A percentile compares a stretch with the other conserved stretches of the same genome.
Conservation (phyloP, 2,113 vertebrate genomes). For the Capreolus pygargus region DNA sequence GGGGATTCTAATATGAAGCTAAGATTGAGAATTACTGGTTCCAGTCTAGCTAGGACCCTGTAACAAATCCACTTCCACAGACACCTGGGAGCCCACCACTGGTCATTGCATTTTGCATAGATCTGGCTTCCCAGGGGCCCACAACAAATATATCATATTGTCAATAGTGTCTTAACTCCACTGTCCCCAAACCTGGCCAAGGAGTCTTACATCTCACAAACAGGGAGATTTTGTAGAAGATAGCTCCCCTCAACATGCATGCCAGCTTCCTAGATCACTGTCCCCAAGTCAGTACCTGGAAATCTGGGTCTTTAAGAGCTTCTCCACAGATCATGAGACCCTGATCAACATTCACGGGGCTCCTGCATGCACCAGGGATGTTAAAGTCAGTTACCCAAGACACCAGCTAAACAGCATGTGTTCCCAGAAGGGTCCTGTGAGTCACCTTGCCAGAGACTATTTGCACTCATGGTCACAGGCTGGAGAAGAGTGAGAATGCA, state of each 20-base stretch:
- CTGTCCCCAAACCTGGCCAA: not conserved
- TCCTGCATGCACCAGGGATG: not conserved
- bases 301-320: not conserved
- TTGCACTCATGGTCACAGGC: not conserved
- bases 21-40: rapidly evolving
- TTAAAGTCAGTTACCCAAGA: not conserved
- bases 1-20: not conserved
- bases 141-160: rapidly evolving
- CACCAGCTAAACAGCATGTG: rapidly evolving
- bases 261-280: too few species aligned
- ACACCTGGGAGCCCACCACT: not conserved
- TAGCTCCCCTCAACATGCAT: too few species aligned
- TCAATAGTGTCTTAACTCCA: not conserved
- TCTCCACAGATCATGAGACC: not conserved
- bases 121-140: not conserved
- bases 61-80: not conserved
- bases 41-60: not conserved
- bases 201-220: not conserved
- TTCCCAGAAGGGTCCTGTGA: not conserved
- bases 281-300: not conserved
- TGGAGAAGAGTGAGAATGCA: not conserved
- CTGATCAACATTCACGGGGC: rapidly evolving
- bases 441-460: not conserved
- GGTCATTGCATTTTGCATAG: not conserved
- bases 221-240: not conserved